Evolutionary conservation across 2,888 invertebrate species (phyloP), one percentile per base, ranked within the genome.

Genomic region (Agrilus biguttatus): DNA sequence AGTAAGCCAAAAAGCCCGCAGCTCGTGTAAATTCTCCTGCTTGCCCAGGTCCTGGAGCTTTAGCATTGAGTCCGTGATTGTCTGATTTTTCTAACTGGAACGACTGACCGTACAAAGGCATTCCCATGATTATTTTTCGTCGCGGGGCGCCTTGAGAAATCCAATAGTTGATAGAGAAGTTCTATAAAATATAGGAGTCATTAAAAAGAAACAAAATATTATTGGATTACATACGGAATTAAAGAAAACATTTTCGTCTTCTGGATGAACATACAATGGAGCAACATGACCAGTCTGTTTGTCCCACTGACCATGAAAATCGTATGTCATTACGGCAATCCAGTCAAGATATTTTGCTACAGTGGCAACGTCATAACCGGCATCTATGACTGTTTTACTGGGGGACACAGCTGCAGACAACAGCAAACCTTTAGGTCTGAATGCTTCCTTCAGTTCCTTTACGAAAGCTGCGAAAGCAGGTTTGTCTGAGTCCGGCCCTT

Each of bases 251-350:
- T 75, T 78, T 47, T 84, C 86, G 57, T 89, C 89, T 37, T 86
- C 81, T 3, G 84, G 82, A 59, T 89, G 87, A 56, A 82, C 75
- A 53, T 78, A 88, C 35, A 91, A 63, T 0, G 90, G 91, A 1
- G 90, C 86, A 0, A 90, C 85, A 56, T 91, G 91, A 0, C 90
- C 91, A 1, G 90, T 91, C 60, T 83, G 83, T 59, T 86, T 87
- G 55, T 90, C 90, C 90, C 90, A 91, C 55, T 88, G 88, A 0
- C 90, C 90, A 53, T 90, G 89, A 67, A 80, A 89, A 58, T 91
- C 91, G 55, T 91, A 91, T 0, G 88, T 83, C 91, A 91, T 91
- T 0, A 91, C 87, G 1, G 89, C 85, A 39, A 91, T 84, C 87
- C 89, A 90, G 60, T 91, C 90, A 43, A 91, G 69, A 58, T 83